These are phyloP conservation scores for Solen grandis DNA, from an alignment of 1,140 invertebrate genomes.

Conservation along the genomic window DNA sequence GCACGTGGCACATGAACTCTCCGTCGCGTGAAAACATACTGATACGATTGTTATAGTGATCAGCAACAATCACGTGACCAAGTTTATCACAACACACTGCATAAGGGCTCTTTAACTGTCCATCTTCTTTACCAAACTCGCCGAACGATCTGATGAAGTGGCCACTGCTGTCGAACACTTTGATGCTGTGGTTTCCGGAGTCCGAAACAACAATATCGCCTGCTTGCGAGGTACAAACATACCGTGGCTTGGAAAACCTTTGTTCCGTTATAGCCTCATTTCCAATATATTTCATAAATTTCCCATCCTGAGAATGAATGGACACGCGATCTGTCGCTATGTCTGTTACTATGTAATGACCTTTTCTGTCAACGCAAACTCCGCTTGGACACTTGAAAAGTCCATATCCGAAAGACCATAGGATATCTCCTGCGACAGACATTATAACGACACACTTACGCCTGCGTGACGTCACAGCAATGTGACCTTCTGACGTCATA, in stretches of 20 bases:
- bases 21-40: conserved; percentile 62
- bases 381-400: conserved; percentile 54
- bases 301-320: conserved; percentile 31
- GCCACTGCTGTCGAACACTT: conserved; percentile 64
- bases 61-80: conserved; percentile 91
- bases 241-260: conserved; percentile 55
- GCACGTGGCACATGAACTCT: conserved; percentile 62
- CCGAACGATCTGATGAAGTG: conserved; percentile 84
- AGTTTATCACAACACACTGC: conserved; percentile 90
- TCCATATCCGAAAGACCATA: conserved; percentile 46
- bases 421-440: conserved; percentile 22
- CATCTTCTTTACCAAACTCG: conserved; percentile 86
- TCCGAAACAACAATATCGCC: conserved; percentile 71
- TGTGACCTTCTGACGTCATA: conserved; percentile 24
- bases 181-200: conserved; percentile 69
- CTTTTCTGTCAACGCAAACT: conserved; percentile 41
- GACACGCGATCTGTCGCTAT: conserved; percentile 39
- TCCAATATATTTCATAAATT: conserved; percentile 25
- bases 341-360: conserved; percentile 57
- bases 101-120: conserved; percentile 93
- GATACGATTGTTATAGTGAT: conserved; percentile 92
- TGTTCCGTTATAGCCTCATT: conserved; percentile 1
- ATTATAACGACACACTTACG: conserved; percentile 50
- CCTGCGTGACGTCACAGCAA: conserved; percentile 57
- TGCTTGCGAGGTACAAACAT: conserved; percentile 57